Evolutionary conservation across 2,113 vertebrate species (phyloP), one percentile per base, ranked within the genome.

Genomic region (Ctenodactylus gundi): DNA sequence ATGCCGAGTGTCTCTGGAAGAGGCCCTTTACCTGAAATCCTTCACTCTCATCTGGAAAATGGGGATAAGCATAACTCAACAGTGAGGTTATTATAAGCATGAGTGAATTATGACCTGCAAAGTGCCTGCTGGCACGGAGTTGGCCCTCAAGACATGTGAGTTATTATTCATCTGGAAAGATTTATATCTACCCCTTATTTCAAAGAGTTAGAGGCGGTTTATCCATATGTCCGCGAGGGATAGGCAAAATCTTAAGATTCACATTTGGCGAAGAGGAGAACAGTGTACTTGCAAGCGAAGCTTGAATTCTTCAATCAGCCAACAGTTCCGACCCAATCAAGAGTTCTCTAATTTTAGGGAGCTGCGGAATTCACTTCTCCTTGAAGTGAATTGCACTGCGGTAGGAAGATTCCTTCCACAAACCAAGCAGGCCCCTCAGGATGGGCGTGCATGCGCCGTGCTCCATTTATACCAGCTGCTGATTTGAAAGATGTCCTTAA

Each of bases 401-500:
- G 67, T 89, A 68, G 93, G 53, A 90, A 90, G 41, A 67, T 62
- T 58, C 34, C 25, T 65, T 20, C 31, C 46, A 80, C 86, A 89
- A 80, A 95, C 90, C 64, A 76, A 39, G 39, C 17, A 34, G 51
- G 78, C 23, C 58, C 31, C 51, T 34, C 17, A 77, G 83, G 91
- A 65, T 10, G 29, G 85, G 58, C 44, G 58, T 23, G 36, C 88
- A 72, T 51, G 65, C 58, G 72, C 44, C 39, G 34, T 23, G 7
- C 31, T 21, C 27, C 57, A 72, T 87, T 94, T 87, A 82, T 67
- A 88, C 31, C 64, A 91, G 76, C 73, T 86, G 75, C 68, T 60
- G 34, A 88, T 94, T 86, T 65, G 73, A 87, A 91, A 90, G 62
- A 44, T 76, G 31, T 86, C 92, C 91, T 95, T 88, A 83, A 81